Base-by-base conservation (phyloP, 2,113 vertebrate genomes). In the Thymallus thymallus region DNA sequence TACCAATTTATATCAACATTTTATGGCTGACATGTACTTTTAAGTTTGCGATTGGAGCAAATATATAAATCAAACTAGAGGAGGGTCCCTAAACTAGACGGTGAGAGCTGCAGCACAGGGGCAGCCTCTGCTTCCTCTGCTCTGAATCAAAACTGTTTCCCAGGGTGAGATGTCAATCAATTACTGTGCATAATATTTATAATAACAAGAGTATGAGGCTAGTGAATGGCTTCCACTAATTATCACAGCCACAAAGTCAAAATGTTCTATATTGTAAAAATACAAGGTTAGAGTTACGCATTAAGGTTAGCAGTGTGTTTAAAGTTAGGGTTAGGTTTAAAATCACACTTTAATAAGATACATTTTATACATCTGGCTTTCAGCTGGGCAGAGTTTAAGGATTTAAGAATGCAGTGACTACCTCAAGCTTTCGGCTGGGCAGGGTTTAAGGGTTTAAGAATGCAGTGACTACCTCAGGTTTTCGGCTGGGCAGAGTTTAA, bases 311-410 rank as follows among this genome's bases (percentile, higher is more conserved):
- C 35, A 41, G 35, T 41, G 35, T 41, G 35, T 41, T 41, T 41
- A 41, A 41, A 9, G 35, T 41, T 41, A 41, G 35, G 9, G 35
- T 41, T 41, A 41, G 35, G 9, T 41, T 41, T 41, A 41, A 41
- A 35, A 41, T 41, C 7, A 12, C 0, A 41, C 3, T 10, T 41
- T 41, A 41, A 10, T 7, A 41, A 41, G 35, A 41, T 41, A 41
- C 35, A 41, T 10, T 41, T 41, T 41, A 41, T 26, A 83, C 85
- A 83, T 84, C 82, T 71, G 80, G 86, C 83, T 41, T 72, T 84
- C 78, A 30, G 73, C 83, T 86, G 82, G 82, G 75, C 81, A 85
- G 73, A 75, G 81, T 86, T 86, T 86, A 4, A 32, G 30, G 30
- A 5, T 32, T 32, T 32, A 35, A 35, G 6, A 35, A 7, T 6